These are phyloP conservation scores for Clarias batrachus DNA, from an alignment of 2,113 vertebrate species.

Conservation along the genomic window DNA sequence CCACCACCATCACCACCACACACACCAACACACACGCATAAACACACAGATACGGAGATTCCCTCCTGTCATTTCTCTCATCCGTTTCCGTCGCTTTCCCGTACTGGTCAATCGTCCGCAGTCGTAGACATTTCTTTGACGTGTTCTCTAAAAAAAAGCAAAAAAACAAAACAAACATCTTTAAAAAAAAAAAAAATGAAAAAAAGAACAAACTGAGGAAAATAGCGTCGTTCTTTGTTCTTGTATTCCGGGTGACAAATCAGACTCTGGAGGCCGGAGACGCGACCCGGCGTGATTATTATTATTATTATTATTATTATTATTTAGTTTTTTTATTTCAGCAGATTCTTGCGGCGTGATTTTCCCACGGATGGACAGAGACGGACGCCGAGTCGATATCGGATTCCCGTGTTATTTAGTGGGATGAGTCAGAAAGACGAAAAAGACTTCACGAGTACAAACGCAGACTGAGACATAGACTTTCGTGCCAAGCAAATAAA, in stretches of 20 bases:
- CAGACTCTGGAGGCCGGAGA: conserved; percentile 1
- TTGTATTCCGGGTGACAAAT: conserved; percentile 32
- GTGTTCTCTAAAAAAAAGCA: conserved; percentile 57
- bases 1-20: neutral
- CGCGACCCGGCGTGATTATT: conserved; percentile 63
- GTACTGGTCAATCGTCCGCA: conserved; percentile 78
- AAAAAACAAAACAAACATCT: neutral
- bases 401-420: conserved; percentile 46
- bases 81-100: conserved; percentile 61
- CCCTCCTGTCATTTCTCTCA: conserved; percentile 38
- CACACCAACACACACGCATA: neutral
- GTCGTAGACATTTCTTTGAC: conserved; percentile 77
- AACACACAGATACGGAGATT: conserved; percentile 53
- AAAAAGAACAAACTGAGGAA: conserved; percentile 25
- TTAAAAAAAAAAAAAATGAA: neutral
- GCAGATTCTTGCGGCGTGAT: conserved; percentile 63
- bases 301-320: neutral
- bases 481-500: conserved; percentile 52
- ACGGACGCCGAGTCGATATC: conserved; percentile 42
- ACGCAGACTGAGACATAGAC: conserved; percentile 66
- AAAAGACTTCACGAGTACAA: conserved; percentile 72
- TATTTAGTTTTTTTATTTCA: conserved; percentile 50
- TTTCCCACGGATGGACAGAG: conserved; percentile 63
- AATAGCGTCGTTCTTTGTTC: conserved; percentile 3
- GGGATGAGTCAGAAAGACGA: conserved; percentile 68